Base-by-base conservation (phyloP, 2,797 vertebrate genomes). In the Neosilurus mollespiculum region DNA sequence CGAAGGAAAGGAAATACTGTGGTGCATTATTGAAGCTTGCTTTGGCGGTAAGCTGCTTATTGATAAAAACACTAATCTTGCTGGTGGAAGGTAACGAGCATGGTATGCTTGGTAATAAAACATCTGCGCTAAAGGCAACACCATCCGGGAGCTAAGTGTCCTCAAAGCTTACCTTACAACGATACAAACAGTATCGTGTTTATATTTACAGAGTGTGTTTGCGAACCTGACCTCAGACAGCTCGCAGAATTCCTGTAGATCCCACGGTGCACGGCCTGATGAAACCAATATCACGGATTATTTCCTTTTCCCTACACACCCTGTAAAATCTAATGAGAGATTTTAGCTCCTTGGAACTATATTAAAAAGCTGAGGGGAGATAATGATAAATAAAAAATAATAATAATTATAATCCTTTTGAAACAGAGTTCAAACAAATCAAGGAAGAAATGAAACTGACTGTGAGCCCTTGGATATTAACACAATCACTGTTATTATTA, bases 1-100 rank as follows among this genome's bases (percentile, higher is more conserved):
- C 90, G 90, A 93, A 22, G 88, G 87, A 88, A 81, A 70, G 85
- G 92, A 86, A 93, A 92, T 89, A 88, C 83, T 86, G 87, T 89
- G 88, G 90, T 89, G 92, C 91, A 93, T 94, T 95, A 95, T 93
- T 94, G 93, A 95, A 93, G 93, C 91, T 92, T 91, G 93, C 92
- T 94, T 93, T 93, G 92, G 92, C 91, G 91, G 91, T 95, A 95
- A 95, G 94, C 94, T 94, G 93, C 93, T 95, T 95, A 95, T 94
- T 94, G 94, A 95, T 95, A 94, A 94, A 95, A 94, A 93, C 93
- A 93, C 92, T 95, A 94, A 95, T 95, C 94, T 95, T 93, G 91
- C 92, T 93, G 92, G 92, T 91, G 93, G 94, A 94, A 94, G 93
- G 94, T 94, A 94, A 94, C 91, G 91, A 93, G 91, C 92, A 89